Evolutionary conservation across 2,797 vertebrate species (phyloP), one percentile per base, ranked within the genome.

Genomic region (Pangasius sanitwongsei): DNA sequence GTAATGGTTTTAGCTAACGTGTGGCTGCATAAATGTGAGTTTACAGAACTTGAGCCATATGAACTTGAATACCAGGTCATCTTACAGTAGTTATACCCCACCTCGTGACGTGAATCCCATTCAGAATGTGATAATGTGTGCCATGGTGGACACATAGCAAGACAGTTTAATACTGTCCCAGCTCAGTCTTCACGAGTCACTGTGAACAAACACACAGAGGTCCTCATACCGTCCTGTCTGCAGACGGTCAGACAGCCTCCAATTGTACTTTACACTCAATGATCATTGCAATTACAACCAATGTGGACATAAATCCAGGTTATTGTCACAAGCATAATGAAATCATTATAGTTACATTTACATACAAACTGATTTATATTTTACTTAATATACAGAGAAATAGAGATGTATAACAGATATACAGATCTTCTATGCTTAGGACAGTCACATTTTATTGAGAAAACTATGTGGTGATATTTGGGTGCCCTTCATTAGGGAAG

Each of bases 201-300:
- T 93, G 95, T 96, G 91, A 96, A 94, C 93, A 96, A 96, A 96
- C 94, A 96, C 89, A 89, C 90, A 80, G 89, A 83, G 88, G 67
- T 85, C 75, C 69, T 89, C 83, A 86, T 77, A 75, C 53, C 55
- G 72, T 90, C 89, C 89, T 93, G 92, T 94, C 91, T 87, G 92
- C 86, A 53, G 89, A 61, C 59, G 41, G 55, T 61, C 90, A 87
- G 89, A 89, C 91, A 90, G 67, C 69, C 78, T 86, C 44, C 59
- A 83, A 41, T 1, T 53, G 57, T 77, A 75, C 48, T 31, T 57
- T 75, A 78, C 72, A 85, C 20, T n/a, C 65, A 31, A 31, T 80
- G 72, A 59, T 75, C 44, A 57, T 48, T 34, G 25, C 59, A 59
- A 3, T 86, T 80, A 63, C n/a, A 82, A 37, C 28, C 55, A 15